These are phyloP conservation scores for Tethea ocularis DNA, from an alignment of 2,888 invertebrate species.

Conservation along the genomic window DNA sequence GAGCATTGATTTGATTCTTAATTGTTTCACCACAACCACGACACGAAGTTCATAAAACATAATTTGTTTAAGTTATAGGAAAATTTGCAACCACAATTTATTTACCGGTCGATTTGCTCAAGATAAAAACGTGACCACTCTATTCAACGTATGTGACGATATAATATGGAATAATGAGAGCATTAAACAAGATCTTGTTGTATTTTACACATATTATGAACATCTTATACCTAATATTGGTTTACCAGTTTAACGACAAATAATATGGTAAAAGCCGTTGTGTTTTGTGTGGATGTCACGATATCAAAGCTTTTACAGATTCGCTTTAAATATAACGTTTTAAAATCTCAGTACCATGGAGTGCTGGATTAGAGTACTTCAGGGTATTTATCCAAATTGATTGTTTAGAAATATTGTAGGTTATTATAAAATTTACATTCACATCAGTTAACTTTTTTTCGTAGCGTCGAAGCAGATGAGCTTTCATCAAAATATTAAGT, in stretches of 20 bases:
- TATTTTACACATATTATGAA: slow-evolving; percentile 2
- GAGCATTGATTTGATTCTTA: slow-evolving; percentile 7
- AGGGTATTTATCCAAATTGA: not conserved
- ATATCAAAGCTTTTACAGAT: not conserved
- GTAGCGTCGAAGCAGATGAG: too few species aligned
- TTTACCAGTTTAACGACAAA: not conserved
- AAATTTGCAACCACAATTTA: slow-evolving; percentile 36
- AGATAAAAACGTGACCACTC: slow-evolving; percentile 36
- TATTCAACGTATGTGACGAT: slow-evolving; percentile 17
- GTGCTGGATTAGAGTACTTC: not conserved
- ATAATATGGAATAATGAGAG: slow-evolving; percentile 19
- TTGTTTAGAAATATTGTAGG: not conserved
- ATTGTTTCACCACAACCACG: slow-evolving; percentile 12
- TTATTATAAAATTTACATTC: too few species aligned
- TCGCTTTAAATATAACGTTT: not conserved
- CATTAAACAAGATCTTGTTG: not conserved
- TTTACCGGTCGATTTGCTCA: slow-evolving; percentile 43
- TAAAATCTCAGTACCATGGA: not conserved
- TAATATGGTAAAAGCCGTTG: not conserved
- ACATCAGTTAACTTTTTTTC: too few species aligned
- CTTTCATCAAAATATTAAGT: too few species aligned
- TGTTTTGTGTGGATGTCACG: not conserved
- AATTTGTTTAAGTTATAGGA: slow-evolving; percentile 42
- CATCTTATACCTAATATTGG: not conserved
- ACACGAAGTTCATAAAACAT: slow-evolving; percentile 32